Percentiles rank a stretch among this genome's conserved stretches.
These are phyloP conservation scores for Blastobasis lacticolella DNA, from an alignment of 2,888 invertebrate species.

Conservation along the genomic window DNA sequence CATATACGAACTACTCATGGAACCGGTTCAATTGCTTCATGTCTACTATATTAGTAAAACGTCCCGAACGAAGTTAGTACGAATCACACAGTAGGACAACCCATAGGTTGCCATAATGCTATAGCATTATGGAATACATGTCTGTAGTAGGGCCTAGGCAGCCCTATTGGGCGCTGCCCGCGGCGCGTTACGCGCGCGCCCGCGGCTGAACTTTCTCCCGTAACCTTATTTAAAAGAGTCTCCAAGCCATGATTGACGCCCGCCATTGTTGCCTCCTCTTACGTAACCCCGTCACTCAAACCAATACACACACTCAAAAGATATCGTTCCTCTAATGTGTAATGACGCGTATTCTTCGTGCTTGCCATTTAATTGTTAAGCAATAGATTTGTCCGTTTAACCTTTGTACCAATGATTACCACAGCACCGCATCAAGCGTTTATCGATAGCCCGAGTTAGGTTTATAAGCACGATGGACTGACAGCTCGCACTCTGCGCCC, in stretches of 20 bases:
- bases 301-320: constrained; percentile 44
- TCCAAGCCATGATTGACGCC: constrained; percentile 63
- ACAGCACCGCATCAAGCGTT: constrained; percentile 32
- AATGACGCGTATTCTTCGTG: constrained; percentile 64
- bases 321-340: constrained; percentile 61
- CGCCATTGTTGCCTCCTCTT: constrained; percentile 57
- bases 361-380: constrained; percentile 68
- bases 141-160: not conserved
- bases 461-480: not conserved
- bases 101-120: no score
- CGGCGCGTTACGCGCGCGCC: constrained; percentile 31
- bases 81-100: no score
- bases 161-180: constrained; percentile 1
- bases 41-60: no score
- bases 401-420: constrained; percentile 47
- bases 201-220: constrained; percentile 59
- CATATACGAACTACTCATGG: no score
- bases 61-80: no score
- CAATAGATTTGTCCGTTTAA: constrained; percentile 54
- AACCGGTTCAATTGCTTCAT: no score
- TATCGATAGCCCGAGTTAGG: constrained; percentile 21
- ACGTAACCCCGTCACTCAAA: constrained; percentile 65
- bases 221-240: constrained; percentile 69
- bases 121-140: no score
- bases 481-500: not conserved